Evolutionary conservation across 2,113 vertebrate genomes (phyloP), one percentile per base, ranked within the genome.

Genomic region (Erpornis zantholeuca): DNA sequence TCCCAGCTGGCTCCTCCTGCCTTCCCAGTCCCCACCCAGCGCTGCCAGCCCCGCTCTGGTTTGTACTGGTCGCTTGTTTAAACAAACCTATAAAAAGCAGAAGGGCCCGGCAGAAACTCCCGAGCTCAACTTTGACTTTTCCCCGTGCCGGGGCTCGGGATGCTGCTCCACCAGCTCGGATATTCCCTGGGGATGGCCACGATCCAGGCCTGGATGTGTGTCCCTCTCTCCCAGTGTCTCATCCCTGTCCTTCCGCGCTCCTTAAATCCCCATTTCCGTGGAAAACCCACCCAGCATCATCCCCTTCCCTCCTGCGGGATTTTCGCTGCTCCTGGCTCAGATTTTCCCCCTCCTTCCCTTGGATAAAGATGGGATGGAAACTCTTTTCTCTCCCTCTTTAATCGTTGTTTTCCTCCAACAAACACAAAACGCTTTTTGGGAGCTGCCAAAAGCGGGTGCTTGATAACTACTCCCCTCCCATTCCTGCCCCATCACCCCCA

Each of bases 31-130:
- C 56, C 49, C 47, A 4, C 25, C 42, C 71, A 0, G 27, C 1
- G 7, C 88, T 33, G 33, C 50, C 11, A 6, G 54, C 54, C 31
- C 60, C 1, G 24, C 12, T 36, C 95, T 91, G 94, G 84, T 93
- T 86, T 76, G 22, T 73, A 33, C 94, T 86, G 90, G 82, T 72
- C 59, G 2, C 44, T 79, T 91, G 44, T 94, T 86, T 90, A 86
- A 94, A 90, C 82, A 95, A 95, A 66, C 88, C 95, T 92, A 94
- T 88, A 94, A 95, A 97, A 95, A 97, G 95, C 96, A 88, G 90
- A 40, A 77, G 9, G n/a, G 59, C 72, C 80, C 15, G 24, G 40
- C 72, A 54, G 22, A 78, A 89, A 75, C 36, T 15, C 38, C 60
- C 29, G 8, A 3, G 56, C 22, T 68, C 31, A 75, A 15, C 82